Evolutionary conservation across 2,113 vertebrate species (phyloP), one percentile per base, ranked within the genome.

Genomic region (Lipophrys pholis): DNA sequence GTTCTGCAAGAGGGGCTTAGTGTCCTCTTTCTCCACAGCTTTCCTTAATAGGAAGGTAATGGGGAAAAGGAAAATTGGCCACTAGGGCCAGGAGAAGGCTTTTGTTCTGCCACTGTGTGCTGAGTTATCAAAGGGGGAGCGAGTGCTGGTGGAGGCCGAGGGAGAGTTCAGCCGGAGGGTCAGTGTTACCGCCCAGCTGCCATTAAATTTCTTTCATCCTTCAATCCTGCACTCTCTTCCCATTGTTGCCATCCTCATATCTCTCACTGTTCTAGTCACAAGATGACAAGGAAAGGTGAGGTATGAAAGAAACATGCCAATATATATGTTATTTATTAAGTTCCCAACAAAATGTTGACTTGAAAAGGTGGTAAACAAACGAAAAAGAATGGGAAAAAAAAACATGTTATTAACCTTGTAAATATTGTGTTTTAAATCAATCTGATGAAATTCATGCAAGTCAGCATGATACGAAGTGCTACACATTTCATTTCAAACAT

Each of bases 31-130:
- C 54, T 30, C 63, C 68, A 76, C 52, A 52, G 39, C 78, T 79
- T 84, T 80, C 74, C 80, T 73, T 87, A 88, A 90, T 76, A 60
- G 77, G 51, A 43, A 84, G 76, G 78, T 84, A 80, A 86, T 83
- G 55, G 76, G 56, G 36, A 53, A 73, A 58, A 50, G 65, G 60
- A 38, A 64, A 79, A 81, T 76, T 88, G 81, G 59, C 67, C 76
- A 78, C 53, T 53, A 39, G 73, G 62, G 73, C 40, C 51, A 39
- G 45, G 41, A 67, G 59, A 73, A 58, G 70, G 54, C 57, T 74
- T 88, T 82, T 86, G 74, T 81, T 84, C 76, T 69, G 39, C 45
- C 63, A 73, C 69, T 71, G 83, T 66, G 64, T 77, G 66, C 74
- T 52, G 71, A 65, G 59, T 78, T 68, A 73, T 79, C 59, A 82